Base-by-base conservation (phyloP, 2,888 invertebrate species). In the Beris morrisii region DNA sequence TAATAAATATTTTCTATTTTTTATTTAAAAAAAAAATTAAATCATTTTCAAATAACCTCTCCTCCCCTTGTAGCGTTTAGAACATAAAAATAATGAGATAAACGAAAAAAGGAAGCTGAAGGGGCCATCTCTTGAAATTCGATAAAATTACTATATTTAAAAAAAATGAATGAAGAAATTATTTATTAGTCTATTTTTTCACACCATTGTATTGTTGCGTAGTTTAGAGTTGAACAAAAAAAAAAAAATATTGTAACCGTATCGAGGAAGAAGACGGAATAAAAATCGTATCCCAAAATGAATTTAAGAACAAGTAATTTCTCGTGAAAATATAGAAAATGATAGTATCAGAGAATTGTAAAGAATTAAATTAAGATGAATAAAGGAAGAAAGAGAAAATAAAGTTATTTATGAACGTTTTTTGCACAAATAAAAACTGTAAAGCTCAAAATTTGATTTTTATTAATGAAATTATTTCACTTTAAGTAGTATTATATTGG, bases 381-480 rank as follows among this genome's bases (percentile, higher is more conserved):
- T 30, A 46, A 48, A 7, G 38, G 5, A n/a, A 13, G 32, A 65
- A 46, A 61, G 12, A 63, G 48, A 61, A 68, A 56, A 65, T 22
- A 52, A 61, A 65, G 61, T 61, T 68, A 68, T 68, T 68, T 68
- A 68, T 68, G 66, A 68, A 68, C 50, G 52, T 68, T 68, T 65
- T 68, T 66, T 68, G 68, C 68, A 68, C 68, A 57, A 68, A 68
- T 65, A 68, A 68, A 68, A 61, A 65, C 68, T 65, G 57, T 65
- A 65, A 65, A 58, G 65, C 65, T 68, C 61, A 68, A 66, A 44
- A 61, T 38, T 38, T 38, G 38, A 9, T 57, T 30, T 11, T 31
- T 48, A 50, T 4, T 43, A 12, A n/a, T 53, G 22, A 43, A n/a
- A n/a, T n/a, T n/a, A n/a, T n/a, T n/a, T n/a, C n/a, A 15, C 5